Conservation (phyloP, 2,113 vertebrate genomes). For the Rhynchomys soricoides region DNA sequence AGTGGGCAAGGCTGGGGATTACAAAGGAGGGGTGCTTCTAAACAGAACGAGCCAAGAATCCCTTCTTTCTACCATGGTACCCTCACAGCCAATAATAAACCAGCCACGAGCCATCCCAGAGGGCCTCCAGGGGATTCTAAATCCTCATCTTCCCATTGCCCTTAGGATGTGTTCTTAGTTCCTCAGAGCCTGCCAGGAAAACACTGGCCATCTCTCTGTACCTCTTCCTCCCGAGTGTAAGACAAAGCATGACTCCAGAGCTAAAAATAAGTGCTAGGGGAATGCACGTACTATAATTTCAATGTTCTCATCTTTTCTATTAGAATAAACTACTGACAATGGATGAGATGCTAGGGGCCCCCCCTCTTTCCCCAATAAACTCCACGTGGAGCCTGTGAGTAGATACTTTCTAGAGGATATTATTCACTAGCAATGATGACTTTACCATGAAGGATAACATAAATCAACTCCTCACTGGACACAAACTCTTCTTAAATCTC, state of each 20-base stretch:
- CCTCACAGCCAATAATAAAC: neutral
- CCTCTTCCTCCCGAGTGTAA: neutral
- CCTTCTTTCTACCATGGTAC: neutral
- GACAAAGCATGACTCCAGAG: neutral
- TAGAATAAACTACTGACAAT: neutral
- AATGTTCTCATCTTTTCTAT: conserved; percentile 13
- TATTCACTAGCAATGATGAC: neutral
- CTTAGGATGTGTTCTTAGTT: neutral
- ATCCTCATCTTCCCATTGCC: neutral
- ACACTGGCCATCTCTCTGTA: too few relatives aligned
- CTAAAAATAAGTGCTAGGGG: neutral
- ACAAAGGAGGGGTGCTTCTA: neutral
- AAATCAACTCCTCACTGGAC: neutral
- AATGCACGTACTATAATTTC: neutral
- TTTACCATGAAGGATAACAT: neutral
- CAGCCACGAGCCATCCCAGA: neutral
- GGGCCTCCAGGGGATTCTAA: neutral
- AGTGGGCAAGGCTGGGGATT: neutral
- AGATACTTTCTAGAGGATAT: conserved; percentile 41
- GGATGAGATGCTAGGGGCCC: neutral
- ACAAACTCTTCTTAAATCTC: neutral
- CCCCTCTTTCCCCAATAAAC: neutral
- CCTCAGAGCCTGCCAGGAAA: neutral
- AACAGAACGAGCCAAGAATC: neutral
- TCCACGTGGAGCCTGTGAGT: neutral